Evolutionary conservation across 92 coral and sea anemone genomes (phyloP).

Genomic region (Palythoa caribaeorum): DNA sequence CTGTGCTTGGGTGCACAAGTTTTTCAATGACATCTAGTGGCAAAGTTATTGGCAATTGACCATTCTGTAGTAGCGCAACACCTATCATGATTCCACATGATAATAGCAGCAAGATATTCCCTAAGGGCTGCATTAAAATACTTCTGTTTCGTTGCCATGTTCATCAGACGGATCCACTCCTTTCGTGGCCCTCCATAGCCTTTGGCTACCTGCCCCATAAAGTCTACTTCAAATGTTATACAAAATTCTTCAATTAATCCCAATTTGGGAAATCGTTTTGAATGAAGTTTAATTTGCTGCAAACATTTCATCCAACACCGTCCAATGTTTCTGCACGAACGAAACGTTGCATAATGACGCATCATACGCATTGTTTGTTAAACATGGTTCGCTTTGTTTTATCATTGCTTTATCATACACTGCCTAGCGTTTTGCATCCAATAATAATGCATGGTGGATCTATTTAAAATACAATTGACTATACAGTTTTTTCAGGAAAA

Average conservation of each 20-base stretch:
- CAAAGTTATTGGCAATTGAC: background rate
- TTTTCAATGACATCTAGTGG: background rate
- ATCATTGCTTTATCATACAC: too few species aligned
- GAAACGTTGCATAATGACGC: too few species aligned
- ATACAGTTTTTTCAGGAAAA: too few species aligned
- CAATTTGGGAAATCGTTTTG: slow-evolving; percentile 47
- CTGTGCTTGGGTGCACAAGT: background rate
- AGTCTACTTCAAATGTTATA: slow-evolving; percentile 63
- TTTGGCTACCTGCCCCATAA: slow-evolving; percentile 54
- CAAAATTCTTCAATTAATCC: slow-evolving; percentile 45
- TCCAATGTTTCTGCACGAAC: too few species aligned
- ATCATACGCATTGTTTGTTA: too few species aligned
- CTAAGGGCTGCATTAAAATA: background rate
- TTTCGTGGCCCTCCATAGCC: slow-evolving; percentile 68
- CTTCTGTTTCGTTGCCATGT: background rate
- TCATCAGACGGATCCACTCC: slow-evolving; percentile 67
- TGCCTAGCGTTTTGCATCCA: too few species aligned
- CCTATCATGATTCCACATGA: slow-evolving; percentile 41
- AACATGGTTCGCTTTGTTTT: too few species aligned
- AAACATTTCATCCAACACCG: too few species aligned
- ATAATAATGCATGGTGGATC: too few species aligned
- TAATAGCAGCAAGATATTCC: background rate
- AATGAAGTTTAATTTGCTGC: too few species aligned
- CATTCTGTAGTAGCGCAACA: background rate
- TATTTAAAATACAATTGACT: too few species aligned